Evolutionary conservation across 2,888 invertebrate species (phyloP).

Genomic region (Elysia crispata): DNA sequence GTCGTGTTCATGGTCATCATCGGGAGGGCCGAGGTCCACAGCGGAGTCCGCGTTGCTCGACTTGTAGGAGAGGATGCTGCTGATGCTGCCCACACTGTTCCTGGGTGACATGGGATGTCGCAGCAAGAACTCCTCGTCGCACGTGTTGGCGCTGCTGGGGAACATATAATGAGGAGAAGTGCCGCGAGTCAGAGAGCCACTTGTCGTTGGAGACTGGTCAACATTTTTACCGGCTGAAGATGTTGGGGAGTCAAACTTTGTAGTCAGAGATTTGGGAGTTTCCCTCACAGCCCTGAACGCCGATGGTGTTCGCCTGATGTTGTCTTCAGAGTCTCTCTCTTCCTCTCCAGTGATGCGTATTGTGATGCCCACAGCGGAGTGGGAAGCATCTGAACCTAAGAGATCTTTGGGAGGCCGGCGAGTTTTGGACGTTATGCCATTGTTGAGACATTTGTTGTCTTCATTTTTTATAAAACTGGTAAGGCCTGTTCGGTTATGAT

Average conservation of each 20-base stretch:
- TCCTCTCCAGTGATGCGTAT: constrained; percentile 43
- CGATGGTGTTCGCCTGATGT: too few relatives aligned
- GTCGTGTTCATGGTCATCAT: constrained; percentile 66
- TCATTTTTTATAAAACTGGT: too few relatives aligned
- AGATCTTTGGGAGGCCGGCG: too few relatives aligned
- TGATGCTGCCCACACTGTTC: constrained; percentile 62
- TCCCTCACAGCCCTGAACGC: too few relatives aligned
- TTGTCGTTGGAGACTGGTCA: not conserved
- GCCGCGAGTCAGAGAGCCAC: not conserved
- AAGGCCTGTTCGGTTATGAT: not conserved
- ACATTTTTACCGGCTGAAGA: not conserved
- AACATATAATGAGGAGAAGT: constrained; percentile 39
- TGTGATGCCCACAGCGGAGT: constrained; percentile 1
- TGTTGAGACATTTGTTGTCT: too few relatives aligned
- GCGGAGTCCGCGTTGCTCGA: constrained; percentile 71
- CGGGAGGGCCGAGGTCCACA: constrained; percentile 65
- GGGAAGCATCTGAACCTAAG: too few relatives aligned
- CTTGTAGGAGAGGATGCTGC: constrained; percentile 61
- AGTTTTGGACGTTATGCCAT: too few relatives aligned
- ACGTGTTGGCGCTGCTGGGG: not conserved
- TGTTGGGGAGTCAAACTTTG: not conserved
- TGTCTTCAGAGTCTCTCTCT: not conserved
- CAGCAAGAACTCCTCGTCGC: not conserved
- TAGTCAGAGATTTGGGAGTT: not conserved
- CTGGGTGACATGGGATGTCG: constrained; percentile 45